phyloP scores from a whole-genome alignment of 2,113 vertebrate genomes.

The Leptobrachium ailaonicum region DNA sequence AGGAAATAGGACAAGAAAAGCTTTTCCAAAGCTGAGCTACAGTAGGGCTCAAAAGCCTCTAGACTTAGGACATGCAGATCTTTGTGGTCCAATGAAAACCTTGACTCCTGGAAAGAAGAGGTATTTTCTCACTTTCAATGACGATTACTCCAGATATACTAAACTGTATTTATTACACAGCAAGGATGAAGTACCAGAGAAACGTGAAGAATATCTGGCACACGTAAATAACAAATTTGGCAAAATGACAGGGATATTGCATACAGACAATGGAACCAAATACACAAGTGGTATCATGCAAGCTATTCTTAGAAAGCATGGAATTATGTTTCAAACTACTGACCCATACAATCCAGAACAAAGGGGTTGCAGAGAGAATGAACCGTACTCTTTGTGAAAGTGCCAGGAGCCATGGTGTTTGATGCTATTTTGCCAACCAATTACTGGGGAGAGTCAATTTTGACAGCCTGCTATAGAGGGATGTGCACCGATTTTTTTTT shows the following conservation, averaged over 20 bases:
- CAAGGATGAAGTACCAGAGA: neutral
- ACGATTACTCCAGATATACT: neutral
- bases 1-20: no score
- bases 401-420: no score
- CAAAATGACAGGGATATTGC: no score
- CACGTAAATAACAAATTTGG: neutral
- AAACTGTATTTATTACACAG: neutral
- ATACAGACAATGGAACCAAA: conserved; percentile 5
- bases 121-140: conserved; percentile 3
- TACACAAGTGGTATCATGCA: neutral
- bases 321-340: no score
- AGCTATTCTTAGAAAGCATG: no score
- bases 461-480: no score
- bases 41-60: conserved; percentile 12
- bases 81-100: neutral
- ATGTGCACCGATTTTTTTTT: no score
- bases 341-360: no score
- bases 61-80: neutral
- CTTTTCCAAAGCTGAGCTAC: conserved; percentile 7
- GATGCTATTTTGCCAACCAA: no score
- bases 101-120: conserved; percentile 6
- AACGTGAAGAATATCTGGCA: neutral
- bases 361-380: no score
- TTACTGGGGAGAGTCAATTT: no score
- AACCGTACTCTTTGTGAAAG: no score